Evolutionary conservation across 2,113 vertebrate genomes (phyloP).

Genomic region (Siniperca knerii): DNA sequence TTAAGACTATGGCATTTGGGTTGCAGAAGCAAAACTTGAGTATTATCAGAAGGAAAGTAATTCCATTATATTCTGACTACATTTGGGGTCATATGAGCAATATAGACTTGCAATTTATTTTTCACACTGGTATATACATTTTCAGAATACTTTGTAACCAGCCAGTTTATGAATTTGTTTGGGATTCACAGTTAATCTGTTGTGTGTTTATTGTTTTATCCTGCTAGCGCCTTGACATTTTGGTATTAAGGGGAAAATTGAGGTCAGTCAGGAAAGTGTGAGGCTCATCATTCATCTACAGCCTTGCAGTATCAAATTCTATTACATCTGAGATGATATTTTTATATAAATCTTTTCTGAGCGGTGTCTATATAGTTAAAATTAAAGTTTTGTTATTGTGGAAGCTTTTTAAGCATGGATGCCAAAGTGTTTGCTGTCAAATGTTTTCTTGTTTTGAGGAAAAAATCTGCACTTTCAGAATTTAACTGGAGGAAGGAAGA

Average conservation of each 20-base stretch:
- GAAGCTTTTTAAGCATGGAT: background rate
- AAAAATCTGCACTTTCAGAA: constrained; percentile 41
- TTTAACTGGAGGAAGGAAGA: constrained; percentile 62
- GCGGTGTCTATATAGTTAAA: background rate
- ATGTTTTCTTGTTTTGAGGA: background rate
- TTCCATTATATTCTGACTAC: background rate
- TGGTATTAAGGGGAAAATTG: background rate
- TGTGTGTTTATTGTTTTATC: too few relatives aligned
- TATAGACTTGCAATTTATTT: background rate
- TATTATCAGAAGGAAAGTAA: background rate
- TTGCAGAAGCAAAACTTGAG: background rate
- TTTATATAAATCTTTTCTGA: background rate
- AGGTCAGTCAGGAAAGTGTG: background rate
- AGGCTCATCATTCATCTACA: background rate
- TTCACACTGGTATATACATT: too few relatives aligned
- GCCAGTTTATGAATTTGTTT: too few relatives aligned
- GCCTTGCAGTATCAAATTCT: background rate
- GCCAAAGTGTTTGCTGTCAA: background rate
- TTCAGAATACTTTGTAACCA: background rate
- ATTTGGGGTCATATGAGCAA: background rate
- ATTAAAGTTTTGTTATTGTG: background rate
- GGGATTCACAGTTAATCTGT: too few relatives aligned
- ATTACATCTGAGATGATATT: background rate
- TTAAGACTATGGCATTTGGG: background rate
- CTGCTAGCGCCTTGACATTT: background rate